Conservation (phyloP, 2,113 vertebrate species). For the Emberiza fucata region DNA sequence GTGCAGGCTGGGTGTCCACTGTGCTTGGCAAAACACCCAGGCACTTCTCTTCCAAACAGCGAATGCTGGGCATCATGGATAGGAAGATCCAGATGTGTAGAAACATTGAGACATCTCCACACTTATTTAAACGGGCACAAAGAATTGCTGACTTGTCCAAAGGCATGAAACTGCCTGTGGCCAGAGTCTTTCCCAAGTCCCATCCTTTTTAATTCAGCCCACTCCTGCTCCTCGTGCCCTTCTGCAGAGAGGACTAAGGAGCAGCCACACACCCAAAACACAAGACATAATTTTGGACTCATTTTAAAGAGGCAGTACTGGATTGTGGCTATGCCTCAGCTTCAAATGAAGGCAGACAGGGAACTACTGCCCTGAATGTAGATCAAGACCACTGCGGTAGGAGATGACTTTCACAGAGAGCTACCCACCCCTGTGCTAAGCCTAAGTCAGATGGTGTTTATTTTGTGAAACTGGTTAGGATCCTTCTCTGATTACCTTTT, state of each 20-base stretch:
- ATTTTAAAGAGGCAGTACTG: not conserved
- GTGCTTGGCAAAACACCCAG: not conserved
- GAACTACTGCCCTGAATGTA: not conserved
- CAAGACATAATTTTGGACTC: not conserved
- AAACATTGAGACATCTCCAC: fast-evolving
- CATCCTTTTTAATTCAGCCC: not conserved
- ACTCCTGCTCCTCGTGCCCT: not conserved
- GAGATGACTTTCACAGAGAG: not conserved
- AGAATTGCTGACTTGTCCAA: not conserved
- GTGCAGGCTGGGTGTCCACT: not conserved
- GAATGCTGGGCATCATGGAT: not conserved
- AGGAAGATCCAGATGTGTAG: not conserved
- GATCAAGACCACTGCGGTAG: not conserved
- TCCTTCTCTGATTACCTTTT: constrained; percentile 19
- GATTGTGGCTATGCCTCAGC: not conserved
- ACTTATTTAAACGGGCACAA: not conserved
- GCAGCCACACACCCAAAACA: not conserved
- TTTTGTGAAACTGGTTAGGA: not conserved
- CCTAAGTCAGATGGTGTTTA: not conserved
- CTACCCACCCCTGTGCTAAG: not conserved
- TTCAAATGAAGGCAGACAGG: not conserved
- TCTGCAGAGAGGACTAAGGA: not conserved
- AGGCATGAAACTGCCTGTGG: not conserved
- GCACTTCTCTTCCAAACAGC: not conserved
- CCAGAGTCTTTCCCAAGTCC: not conserved